Evolutionary conservation across 2,888 invertebrate species (phyloP), one percentile per base, ranked within the genome.

Genomic region (Pecten maximus): DNA sequence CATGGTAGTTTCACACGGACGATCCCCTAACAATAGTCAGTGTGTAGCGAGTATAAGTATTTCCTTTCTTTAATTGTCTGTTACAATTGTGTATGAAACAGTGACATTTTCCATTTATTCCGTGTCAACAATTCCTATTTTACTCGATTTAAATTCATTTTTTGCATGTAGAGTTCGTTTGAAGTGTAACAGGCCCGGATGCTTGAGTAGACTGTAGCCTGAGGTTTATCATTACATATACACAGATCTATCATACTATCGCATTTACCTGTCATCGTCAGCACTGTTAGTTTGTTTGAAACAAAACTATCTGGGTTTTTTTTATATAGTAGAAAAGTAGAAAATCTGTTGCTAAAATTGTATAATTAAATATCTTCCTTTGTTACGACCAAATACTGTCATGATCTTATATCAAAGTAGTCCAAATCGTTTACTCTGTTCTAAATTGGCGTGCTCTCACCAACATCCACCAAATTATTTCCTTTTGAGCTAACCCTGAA

Each of bases 121-220:
- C 12, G 74, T 35, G 35, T 74, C 35, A 28, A 74, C 35, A 74
- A 74, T 35, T 74, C 74, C 35, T 28, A 74, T 74, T 74, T 74
- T 74, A 28, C 74, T 74, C 74, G 35, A 74, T 74, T 74, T 74
- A 74, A 74, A 74, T 74, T 74, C 74, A 74, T 74, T 74, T 28
- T 74, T 74, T 74, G 74, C 74, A 74, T 74, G 74, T 74, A 35
- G 10, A 10, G 6, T 74, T 35, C 74, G 74, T 74, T 74, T 74
- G 74, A 74, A 74, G 74, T 74, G 1, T 4, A 74, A 23, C 35
- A 28, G 74, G 6, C 35, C 74, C 23, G 35, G 35, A 35, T 74
- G 74, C 15, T 6, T 74, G 28, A 74, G 74, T 28, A 23, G 54
- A 54, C 0, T 8, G n/a, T 54, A 23, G 54, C 54, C 54, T 54